Percentiles rank a stretch among this genome's conserved stretches.
phyloP scores from a whole-genome alignment of 2,113 vertebrate genomes.

The Abramis brama region DNA sequence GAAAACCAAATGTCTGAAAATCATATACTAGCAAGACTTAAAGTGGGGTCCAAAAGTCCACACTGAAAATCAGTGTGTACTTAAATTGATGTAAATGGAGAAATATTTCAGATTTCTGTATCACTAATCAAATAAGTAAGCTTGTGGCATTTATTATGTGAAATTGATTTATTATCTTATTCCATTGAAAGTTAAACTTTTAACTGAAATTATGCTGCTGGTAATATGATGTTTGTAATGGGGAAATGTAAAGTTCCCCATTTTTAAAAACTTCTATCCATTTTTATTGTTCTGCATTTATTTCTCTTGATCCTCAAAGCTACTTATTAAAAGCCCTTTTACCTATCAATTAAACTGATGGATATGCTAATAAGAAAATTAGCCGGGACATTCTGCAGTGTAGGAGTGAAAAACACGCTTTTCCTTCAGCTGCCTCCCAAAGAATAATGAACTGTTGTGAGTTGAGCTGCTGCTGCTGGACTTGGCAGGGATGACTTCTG shows the following conservation, averaged over 20 bases:
- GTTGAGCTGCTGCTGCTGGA: constrained; percentile 56
- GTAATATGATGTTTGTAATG: neutral
- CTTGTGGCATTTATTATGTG: neutral
- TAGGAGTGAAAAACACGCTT: constrained; percentile 45
- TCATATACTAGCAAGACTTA: neutral
- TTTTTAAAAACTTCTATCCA: neutral
- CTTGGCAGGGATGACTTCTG: constrained; percentile 56
- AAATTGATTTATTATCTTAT: neutral
- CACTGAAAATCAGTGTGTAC: too few relatives aligned
- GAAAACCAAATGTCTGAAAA: neutral
- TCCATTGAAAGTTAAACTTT: neutral
- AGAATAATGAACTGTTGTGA: constrained; percentile 62
- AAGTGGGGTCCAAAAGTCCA: constrained; percentile 6
- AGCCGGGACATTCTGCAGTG: constrained; percentile 40
- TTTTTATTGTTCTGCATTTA: neutral
- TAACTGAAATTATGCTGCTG: neutral
- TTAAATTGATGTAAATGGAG: neutral
- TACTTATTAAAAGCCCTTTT: constrained; percentile 17
- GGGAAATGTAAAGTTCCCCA: neutral
- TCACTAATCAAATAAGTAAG: neutral
- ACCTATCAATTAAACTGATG: constrained; percentile 41
- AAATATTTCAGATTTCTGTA: neutral
- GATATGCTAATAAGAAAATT: constrained; percentile 39
- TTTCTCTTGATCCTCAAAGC: constrained; percentile 1
- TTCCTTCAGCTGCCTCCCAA: constrained; percentile 54